Evolutionary conservation across 2,113 vertebrate genomes (phyloP).

Genomic region (human (Homo sapiens)): DNA sequence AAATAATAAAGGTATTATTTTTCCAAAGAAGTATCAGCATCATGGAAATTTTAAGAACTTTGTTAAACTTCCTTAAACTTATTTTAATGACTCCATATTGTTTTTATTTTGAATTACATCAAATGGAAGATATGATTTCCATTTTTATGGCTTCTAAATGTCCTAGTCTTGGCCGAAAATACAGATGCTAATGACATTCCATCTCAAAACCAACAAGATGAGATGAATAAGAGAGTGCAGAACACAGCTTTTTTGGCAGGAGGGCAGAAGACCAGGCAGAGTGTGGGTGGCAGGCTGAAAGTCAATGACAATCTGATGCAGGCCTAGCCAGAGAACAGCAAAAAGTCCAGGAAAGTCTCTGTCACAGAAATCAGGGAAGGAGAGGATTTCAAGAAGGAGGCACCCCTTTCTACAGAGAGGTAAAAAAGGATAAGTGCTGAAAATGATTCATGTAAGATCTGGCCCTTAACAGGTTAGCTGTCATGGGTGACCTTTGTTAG

Average conservation of each 20-base stretch:
- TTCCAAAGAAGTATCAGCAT: not conserved
- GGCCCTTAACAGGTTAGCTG: not conserved
- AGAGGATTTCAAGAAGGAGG: not conserved
- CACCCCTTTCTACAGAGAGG: not conserved
- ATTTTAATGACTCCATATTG: not conserved
- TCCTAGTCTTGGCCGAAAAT: not conserved
- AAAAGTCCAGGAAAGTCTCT: not conserved
- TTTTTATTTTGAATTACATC: not conserved
- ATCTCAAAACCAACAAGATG: not conserved
- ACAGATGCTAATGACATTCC: not conserved
- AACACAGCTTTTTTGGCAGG: not conserved
- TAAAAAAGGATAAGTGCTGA: not conserved
- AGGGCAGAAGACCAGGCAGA: rapidly evolving
- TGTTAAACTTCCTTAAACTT: not conserved
- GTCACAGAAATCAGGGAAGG: not conserved
- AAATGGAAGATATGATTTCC: not conserved
- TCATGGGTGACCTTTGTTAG: not conserved
- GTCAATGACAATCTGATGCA: not conserved
- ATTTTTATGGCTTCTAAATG: not conserved
- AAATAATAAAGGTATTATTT: not conserved
- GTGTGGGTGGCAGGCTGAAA: not conserved
- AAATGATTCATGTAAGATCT: not conserved
- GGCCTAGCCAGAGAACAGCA: not conserved
- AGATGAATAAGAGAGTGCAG: not conserved
- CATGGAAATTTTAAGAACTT: not conserved